A percentile compares a stretch with the other conserved stretches of the same genome.
Evolutionary conservation across 2,113 vertebrate genomes (phyloP).

Genomic region (Melanerpes aurifrons): DNA sequence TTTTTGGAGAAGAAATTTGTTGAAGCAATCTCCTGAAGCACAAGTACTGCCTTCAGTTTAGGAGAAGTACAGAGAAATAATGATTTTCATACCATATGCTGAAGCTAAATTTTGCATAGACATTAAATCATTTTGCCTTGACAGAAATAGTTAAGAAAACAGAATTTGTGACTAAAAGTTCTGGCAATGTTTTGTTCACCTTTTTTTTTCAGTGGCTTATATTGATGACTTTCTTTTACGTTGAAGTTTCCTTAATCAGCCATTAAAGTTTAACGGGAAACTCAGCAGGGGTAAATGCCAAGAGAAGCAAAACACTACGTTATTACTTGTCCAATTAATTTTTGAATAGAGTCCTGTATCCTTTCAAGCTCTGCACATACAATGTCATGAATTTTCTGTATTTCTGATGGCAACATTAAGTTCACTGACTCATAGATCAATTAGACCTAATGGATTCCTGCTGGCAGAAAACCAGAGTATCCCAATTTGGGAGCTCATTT

Average conservation of each 20-base stretch:
- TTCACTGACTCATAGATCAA: conserved; percentile 2
- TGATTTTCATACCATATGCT: not conserved
- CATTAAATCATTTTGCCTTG: not conserved
- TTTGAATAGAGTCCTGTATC: not conserved
- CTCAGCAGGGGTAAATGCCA: not conserved
- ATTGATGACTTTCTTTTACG: not conserved
- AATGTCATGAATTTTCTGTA: not conserved
- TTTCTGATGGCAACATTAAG: not conserved
- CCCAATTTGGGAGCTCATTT: not conserved
- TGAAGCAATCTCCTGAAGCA: not conserved
- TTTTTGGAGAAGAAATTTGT: not conserved
- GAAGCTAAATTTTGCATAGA: not conserved
- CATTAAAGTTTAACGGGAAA: not conserved
- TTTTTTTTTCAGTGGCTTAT: not conserved
- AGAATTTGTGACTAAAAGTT: not conserved
- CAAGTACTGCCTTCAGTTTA: not conserved
- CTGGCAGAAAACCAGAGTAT: not conserved
- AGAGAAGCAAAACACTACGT: not conserved
- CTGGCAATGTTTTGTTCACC: not conserved
- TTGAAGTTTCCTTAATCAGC: not conserved
- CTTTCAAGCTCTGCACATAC: not conserved
- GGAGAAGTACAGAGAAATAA: not conserved
- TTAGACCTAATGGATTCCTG: not conserved
- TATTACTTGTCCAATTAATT: not conserved
- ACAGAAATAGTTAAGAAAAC: not conserved